Evolutionary conservation across 2,113 vertebrate species (phyloP).

Genomic region (Pachyramphus minor): DNA sequence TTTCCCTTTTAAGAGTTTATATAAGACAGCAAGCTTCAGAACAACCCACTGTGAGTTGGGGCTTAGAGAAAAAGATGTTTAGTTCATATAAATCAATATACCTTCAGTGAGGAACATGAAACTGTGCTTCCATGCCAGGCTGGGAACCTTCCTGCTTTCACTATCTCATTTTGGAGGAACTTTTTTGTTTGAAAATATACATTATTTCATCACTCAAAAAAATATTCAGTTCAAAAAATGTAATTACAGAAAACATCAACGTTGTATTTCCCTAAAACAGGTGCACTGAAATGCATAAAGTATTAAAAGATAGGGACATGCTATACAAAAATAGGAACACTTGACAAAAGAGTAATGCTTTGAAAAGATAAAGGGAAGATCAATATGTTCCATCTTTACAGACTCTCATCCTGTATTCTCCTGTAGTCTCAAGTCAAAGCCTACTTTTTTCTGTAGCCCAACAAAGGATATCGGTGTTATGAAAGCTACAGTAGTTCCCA

Average conservation of each 20-base stretch:
- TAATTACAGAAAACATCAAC: not conserved
- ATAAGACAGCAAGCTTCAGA: not conserved
- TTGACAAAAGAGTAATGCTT: slow-evolving; percentile 39
- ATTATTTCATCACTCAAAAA: not conserved
- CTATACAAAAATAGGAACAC: not conserved
- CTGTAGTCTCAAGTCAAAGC: slow-evolving; percentile 40
- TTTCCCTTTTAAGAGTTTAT: not conserved
- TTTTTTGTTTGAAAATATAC: not conserved
- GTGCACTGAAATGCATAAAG: not conserved
- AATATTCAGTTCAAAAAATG: not conserved
- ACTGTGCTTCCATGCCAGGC: not conserved
- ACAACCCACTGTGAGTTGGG: not conserved
- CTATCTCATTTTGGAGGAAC: not conserved
- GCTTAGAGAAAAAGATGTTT: not conserved
- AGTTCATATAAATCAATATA: slow-evolving; percentile 34
- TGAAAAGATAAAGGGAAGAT: slow-evolving; percentile 61
- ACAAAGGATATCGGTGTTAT: not conserved
- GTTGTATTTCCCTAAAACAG: not conserved
- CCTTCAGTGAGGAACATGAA: not conserved
- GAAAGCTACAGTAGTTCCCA: not conserved
- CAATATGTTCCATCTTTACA: slow-evolving; percentile 40
- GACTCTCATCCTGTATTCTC: slow-evolving; percentile 51
- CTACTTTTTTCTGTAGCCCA: slow-evolving; percentile 51
- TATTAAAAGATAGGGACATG: not conserved
- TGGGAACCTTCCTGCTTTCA: not conserved